Evolutionary conservation across 1,140 invertebrate genomes (phyloP), one percentile per base, ranked within the genome.

Genomic region (Drosophila nigromelanica): DNA sequence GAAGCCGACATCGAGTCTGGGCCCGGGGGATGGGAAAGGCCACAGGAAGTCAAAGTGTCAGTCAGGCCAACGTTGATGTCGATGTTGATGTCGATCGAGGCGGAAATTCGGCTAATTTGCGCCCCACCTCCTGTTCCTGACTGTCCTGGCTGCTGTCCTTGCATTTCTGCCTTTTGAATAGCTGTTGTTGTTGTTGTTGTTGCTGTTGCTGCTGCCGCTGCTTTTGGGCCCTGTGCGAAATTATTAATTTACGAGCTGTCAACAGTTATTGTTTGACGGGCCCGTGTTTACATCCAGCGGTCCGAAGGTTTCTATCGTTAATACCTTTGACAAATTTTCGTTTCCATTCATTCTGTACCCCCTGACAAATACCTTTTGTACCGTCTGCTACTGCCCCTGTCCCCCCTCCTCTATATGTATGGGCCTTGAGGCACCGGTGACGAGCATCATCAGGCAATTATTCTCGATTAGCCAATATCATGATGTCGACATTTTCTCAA

Each of bases 241-340:
- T 89, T 89, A 89, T 89, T 89, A 89, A 89, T 89, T 89, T 89
- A 89, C 83, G 83, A 83, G 83, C 83, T 89, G 83, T 89, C 83
- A 89, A 89, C 83, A 87, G 82, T 87, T 87, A 82, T 87, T 87
- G 83, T 87, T 83, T 61, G 66, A 56, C 69, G 47, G 69, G 48
- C 52, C 76, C 67, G 75, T 86, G 82, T 86, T 86, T 87, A 86
- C 82, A 85, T 83, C 69, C 60, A 78, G 81, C 78, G 66, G 39
- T 35, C 10, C 50, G 62, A 48, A 47, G 61, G 45, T 58, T 81
- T 58, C 60, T 42, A 59, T 42, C 39, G 39, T 48, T 86, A 86
- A 80, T 86, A 18, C 18, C 18, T 18, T 18, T 18, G 18, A 18
- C 18, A 18, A 18, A 18, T 18, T 18, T 18, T 18, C 18, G 18